These are phyloP conservation scores for Puma concolor DNA, from an alignment of 2,113 vertebrate genomes.

Conservation along the genomic window DNA sequence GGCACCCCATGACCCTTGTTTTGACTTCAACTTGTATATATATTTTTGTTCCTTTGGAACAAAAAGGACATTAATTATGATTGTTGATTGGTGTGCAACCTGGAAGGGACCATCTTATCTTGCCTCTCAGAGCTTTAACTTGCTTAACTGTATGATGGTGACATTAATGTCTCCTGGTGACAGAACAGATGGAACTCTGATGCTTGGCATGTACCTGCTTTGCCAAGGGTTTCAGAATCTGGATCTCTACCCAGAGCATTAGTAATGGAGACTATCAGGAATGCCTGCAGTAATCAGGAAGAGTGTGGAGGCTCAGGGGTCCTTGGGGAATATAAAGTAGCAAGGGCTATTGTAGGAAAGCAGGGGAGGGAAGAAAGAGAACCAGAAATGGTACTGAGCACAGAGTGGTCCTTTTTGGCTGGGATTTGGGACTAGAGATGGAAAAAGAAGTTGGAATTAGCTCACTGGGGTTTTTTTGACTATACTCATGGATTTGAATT, in stretches of 20 bases:
- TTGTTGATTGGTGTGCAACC: background rate
- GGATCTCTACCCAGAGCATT: background rate
- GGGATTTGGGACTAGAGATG: background rate
- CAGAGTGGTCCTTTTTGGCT: background rate
- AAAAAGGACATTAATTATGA: background rate
- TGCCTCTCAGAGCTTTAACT: background rate
- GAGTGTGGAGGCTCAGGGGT: rapidly evolving
- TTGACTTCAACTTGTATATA: background rate
- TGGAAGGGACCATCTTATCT: background rate
- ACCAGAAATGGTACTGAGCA: background rate
- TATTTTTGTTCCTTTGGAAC: background rate
- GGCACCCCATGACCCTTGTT: background rate
- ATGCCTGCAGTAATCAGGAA: background rate
- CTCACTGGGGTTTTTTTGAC: background rate
- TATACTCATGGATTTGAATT: background rate
- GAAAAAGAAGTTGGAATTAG: background rate
- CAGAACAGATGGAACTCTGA: background rate
- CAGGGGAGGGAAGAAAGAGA: background rate
- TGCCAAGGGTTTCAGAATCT: background rate
- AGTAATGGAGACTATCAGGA: background rate
- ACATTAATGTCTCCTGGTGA: background rate
- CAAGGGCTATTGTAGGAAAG: background rate
- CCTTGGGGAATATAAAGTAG: background rate
- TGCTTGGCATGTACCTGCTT: background rate
- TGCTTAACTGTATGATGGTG: background rate